Conservation (phyloP, 2,888 invertebrate species). For the Drosophila neonasuta region DNA sequence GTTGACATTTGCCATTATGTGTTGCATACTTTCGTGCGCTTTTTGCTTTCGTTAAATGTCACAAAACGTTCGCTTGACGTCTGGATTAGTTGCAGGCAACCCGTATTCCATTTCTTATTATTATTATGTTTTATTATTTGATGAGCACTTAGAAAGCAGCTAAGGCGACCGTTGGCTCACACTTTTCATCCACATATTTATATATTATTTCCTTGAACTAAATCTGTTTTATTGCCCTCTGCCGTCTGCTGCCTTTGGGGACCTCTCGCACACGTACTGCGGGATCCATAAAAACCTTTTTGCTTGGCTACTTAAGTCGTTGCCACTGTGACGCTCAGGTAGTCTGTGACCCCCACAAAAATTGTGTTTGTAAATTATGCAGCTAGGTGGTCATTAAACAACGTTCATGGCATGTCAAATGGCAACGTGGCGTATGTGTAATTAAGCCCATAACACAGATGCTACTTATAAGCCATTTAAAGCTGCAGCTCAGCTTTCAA, state of each 20-base stretch:
- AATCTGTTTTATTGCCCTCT: conserved; percentile 72
- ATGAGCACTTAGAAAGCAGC: conserved; percentile 34
- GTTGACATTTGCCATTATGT: conserved; percentile 78
- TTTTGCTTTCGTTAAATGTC: conserved; percentile 63
- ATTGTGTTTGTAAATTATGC: conserved; percentile 68
- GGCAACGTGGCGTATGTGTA: conserved; percentile 63
- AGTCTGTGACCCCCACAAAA: conserved; percentile 32
- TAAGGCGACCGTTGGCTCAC: conserved; percentile 15
- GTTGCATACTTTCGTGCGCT: conserved; percentile 70
- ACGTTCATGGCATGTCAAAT: conserved; percentile 50
- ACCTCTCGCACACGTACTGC: conserved; percentile 38
- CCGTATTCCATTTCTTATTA: conserved; percentile 54
- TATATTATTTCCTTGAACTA: conserved; percentile 50
- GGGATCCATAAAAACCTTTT: conserved; percentile 67
- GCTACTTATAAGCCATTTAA: conserved; percentile 27
- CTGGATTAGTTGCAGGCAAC: conserved; percentile 55
- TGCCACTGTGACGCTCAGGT: conserved; percentile 40
- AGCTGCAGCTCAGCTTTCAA: not conserved
- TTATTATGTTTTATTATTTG: conserved; percentile 67
- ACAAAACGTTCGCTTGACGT: conserved; percentile 42
- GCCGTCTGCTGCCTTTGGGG: conserved; percentile 27
- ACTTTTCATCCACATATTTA: conserved; percentile 43
- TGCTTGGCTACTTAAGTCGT: conserved; percentile 66
- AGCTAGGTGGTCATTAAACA: conserved; percentile 63
- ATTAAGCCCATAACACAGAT: conserved; percentile 61